Percentiles rank a stretch among this genome's conserved stretches.
These are phyloP conservation scores for Ia io DNA, from an alignment of 2,113 vertebrate species.

Conservation along the genomic window DNA sequence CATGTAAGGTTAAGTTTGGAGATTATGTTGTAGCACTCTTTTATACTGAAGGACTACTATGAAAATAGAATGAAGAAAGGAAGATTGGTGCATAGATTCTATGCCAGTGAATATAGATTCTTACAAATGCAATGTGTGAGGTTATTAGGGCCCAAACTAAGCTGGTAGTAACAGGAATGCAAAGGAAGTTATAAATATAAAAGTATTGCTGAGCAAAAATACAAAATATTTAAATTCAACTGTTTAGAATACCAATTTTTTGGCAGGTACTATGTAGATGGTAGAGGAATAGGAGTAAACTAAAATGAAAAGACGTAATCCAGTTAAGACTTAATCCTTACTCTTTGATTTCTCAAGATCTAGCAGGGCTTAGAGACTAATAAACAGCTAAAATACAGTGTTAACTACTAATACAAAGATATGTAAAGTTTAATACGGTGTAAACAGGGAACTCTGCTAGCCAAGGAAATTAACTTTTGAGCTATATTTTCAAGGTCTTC, in stretches of 20 bases:
- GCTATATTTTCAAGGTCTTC: not conserved
- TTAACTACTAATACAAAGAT: not conserved
- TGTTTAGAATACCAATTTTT: not conserved
- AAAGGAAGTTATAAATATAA: slow-evolving; percentile 5
- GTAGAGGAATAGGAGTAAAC: not conserved
- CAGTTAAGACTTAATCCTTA: slow-evolving; percentile 4
- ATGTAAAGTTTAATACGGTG: not conserved
- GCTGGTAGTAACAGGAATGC: not conserved
- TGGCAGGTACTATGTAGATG: not conserved
- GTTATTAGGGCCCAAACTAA: not conserved
- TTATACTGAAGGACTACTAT: not conserved
- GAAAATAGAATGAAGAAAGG: not conserved
- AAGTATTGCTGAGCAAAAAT: not conserved
- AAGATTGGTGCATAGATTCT: not conserved
- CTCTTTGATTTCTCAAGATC: not conserved
- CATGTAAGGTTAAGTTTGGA: not conserved
- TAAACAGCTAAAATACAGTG: not conserved
- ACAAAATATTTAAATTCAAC: not conserved
- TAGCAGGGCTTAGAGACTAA: not conserved
- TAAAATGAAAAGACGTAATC: slow-evolving; percentile 32
- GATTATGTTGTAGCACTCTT: not conserved
- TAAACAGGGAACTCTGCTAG: not conserved
- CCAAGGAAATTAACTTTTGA: slow-evolving; percentile 1
- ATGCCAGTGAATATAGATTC: not conserved
- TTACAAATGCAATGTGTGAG: not conserved